These are phyloP conservation scores for Kryptolebias marmoratus DNA, from an alignment of 2,113 vertebrate genomes.

Conservation along the genomic window DNA sequence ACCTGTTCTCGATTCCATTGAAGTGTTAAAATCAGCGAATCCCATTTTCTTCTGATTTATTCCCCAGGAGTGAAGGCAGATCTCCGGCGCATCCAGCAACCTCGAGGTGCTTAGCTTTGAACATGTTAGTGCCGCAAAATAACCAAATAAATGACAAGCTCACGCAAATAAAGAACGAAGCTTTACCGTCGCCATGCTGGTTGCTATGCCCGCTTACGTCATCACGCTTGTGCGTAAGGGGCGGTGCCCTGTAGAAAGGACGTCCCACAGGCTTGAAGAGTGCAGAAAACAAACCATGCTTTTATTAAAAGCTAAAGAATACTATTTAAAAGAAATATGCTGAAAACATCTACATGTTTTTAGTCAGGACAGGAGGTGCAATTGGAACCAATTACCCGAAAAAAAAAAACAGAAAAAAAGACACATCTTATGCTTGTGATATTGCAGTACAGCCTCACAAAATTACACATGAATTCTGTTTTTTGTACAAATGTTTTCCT, in stretches of 20 bases:
- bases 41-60: slow-evolving; percentile 58
- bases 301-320: too few species aligned
- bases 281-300: background rate
- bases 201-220: slow-evolving; percentile 77
- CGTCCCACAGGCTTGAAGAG: background rate
- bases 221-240: slow-evolving; percentile 54
- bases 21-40: slow-evolving; percentile 40
- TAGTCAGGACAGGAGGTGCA: too few species aligned
- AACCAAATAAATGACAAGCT: slow-evolving; percentile 9
- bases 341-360: too few species aligned
- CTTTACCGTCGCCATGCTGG: slow-evolving; percentile 80
- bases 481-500: background rate
- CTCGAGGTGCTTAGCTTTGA: background rate
- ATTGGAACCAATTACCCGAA: background rate
- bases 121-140: slow-evolving; percentile 32
- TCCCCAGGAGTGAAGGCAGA: background rate
- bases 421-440: too few species aligned
- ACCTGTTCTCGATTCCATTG: slow-evolving; percentile 75
- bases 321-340: too few species aligned
- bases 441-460: background rate
- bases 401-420: background rate
- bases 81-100: slow-evolving; percentile 3
- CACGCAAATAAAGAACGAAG: slow-evolving; percentile 42
- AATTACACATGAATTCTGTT: background rate
- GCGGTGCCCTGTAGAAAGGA: background rate